Percentiles rank a stretch among this genome's conserved stretches.
Conservation (phyloP, 2,113 vertebrate species). For the Panthera uncia region DNA sequence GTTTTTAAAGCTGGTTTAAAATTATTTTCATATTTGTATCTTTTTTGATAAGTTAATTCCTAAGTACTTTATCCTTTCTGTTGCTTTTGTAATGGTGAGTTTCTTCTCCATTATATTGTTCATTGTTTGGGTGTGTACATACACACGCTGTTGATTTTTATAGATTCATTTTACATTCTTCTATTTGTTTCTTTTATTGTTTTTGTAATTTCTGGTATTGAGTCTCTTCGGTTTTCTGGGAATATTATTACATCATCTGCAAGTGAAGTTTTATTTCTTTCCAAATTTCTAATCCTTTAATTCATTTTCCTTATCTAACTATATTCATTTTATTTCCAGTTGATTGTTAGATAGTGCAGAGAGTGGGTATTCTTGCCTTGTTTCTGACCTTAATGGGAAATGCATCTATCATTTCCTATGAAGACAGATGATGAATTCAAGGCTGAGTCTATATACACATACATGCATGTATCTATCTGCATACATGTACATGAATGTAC, state of each 20-base stretch:
- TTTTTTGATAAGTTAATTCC: not conserved
- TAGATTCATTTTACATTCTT: not conserved
- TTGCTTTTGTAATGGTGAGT: not conserved
- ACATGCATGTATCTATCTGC: rapidly evolving
- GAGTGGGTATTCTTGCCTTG: not conserved
- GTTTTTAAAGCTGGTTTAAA: not conserved
- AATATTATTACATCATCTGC: not conserved
- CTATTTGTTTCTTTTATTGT: not conserved
- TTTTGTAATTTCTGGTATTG: not conserved
- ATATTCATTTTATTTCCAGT: not conserved
- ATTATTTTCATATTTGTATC: not conserved
- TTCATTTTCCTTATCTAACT: not conserved
- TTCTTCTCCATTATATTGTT: not conserved
- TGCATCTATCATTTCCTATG: not conserved
- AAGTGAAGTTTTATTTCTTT: not conserved
- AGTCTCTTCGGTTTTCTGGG: not conserved
- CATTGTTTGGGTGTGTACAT: not conserved
- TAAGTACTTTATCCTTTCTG: not conserved
- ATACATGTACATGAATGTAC: rapidly evolving
- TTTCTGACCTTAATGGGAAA: not conserved
- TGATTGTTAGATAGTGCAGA: not conserved
- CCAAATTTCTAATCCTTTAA: not conserved
- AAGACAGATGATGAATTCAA: not conserved
- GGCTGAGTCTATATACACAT: not conserved
- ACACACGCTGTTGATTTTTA: not conserved